Conservation (phyloP, 2,113 vertebrate species). For the Podocnemis expansa region DNA sequence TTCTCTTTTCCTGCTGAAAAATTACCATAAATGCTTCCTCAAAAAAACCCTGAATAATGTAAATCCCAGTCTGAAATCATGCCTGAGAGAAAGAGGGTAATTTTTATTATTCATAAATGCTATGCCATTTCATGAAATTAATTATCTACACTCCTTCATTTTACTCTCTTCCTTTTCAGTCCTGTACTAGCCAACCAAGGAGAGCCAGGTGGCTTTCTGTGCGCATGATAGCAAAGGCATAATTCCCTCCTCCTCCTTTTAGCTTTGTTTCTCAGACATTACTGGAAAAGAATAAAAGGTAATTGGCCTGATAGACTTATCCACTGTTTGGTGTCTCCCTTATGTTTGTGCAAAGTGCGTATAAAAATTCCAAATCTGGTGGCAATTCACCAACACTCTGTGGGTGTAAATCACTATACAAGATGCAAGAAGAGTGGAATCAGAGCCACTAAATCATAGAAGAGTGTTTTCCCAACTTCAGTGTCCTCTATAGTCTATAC, state of each 20-base stretch:
- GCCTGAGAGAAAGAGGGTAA: not conserved
- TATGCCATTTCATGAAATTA: slow-evolving; percentile 8
- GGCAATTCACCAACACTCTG: not conserved
- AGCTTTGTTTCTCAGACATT: not conserved
- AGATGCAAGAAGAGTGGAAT: not conserved
- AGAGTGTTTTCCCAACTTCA: not conserved
- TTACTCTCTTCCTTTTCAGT: not conserved
- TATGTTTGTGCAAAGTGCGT: not conserved
- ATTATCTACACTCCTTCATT: not conserved
- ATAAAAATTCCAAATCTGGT: not conserved
- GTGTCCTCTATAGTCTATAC: not conserved
- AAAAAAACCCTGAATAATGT: slow-evolving; percentile 33
- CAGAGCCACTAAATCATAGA: not conserved
- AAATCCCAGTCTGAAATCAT: slow-evolving; percentile 34
- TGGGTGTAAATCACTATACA: not conserved
- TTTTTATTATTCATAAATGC: slow-evolving; percentile 55
- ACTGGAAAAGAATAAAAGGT: not conserved
- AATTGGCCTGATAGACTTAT: not conserved
- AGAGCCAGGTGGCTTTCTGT: not conserved
- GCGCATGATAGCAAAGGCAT: not conserved
- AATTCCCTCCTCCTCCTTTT: not conserved
- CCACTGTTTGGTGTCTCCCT: not conserved
- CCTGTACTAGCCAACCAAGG: not conserved
- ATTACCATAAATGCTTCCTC: not conserved
- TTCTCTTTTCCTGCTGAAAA: slow-evolving; percentile 19